A percentile compares a stretch with the other conserved stretches of the same genome.
Evolutionary conservation across 2,113 vertebrate genomes (phyloP).

Genomic region (Limnothrissa miodon): DNA sequence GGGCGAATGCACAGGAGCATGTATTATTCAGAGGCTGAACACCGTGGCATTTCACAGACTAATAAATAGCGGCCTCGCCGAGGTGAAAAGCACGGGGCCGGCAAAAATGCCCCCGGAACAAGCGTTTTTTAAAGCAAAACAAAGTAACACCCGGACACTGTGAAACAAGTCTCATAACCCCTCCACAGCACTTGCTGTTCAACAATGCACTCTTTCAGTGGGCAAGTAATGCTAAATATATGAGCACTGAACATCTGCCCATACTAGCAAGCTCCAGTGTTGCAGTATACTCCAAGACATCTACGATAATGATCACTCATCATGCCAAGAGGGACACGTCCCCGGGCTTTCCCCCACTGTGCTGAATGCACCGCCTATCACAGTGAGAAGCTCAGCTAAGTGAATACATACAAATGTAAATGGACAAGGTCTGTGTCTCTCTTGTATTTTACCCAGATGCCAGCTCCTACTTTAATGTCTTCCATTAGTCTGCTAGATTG

Average conservation of each 20-base stretch:
- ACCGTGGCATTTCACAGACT: neutral
- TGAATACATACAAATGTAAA: slow-evolving; percentile 17
- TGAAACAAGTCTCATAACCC: neutral
- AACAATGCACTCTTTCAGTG: neutral
- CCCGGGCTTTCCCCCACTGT: neutral
- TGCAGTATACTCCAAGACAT: neutral
- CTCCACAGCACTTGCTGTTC: neutral
- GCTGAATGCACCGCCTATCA: neutral
- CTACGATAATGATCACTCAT: neutral
- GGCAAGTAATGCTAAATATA: neutral
- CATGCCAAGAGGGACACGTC: neutral
- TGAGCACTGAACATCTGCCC: neutral
- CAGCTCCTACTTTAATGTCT: neutral
- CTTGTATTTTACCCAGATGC: neutral
- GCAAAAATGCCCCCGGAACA: neutral
- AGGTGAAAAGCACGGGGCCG: neutral
- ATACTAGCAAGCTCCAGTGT: neutral
- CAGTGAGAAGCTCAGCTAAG: neutral
- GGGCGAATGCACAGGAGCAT: neutral
- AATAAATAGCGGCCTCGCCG: neutral
- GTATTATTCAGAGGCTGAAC: neutral
- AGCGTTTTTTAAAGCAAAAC: neutral
- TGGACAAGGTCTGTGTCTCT: neutral
- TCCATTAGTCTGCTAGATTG: neutral
- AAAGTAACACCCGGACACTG: neutral